phyloP scores from a whole-genome alignment of 2,113 vertebrate species.

The Edolisoma coerulescens region DNA sequence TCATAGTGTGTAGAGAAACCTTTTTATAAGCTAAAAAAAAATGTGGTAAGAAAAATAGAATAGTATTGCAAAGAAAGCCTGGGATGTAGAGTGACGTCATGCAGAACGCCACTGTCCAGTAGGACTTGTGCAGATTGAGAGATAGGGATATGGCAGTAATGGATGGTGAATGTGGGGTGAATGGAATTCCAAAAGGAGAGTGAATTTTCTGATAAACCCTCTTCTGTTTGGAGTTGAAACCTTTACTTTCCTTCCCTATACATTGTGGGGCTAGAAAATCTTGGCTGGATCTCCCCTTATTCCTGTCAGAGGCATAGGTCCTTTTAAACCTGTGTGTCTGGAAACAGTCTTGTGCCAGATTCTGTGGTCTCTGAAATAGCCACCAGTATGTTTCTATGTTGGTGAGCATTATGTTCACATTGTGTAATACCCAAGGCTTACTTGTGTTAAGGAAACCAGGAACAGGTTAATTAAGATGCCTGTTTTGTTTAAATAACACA shows the following conservation, averaged over 20 bases:
- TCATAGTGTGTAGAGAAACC: background rate
- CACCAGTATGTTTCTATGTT: background rate
- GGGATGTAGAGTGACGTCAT: background rate
- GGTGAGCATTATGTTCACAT: background rate
- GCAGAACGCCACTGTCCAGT: background rate
- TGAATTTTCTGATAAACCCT: background rate
- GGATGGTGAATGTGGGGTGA: background rate
- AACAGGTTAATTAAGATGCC: background rate
- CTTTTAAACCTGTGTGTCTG: background rate
- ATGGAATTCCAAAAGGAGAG: background rate
- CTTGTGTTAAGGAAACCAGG: background rate
- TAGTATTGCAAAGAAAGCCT: background rate
- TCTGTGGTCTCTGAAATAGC: background rate
- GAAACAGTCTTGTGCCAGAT: background rate
- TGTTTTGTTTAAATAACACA: background rate
- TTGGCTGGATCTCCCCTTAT: background rate
- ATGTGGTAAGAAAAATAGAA: background rate
- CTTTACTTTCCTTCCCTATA: background rate
- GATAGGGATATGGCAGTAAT: accelerated
- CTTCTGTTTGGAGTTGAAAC: background rate
- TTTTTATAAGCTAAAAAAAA: background rate
- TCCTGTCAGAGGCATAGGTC: background rate
- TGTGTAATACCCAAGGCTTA: background rate
- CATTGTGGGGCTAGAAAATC: background rate
- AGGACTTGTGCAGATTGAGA: background rate